Evolutionary conservation across 2,113 vertebrate genomes (phyloP).

Genomic region (Sylvilagus bachmani): DNA sequence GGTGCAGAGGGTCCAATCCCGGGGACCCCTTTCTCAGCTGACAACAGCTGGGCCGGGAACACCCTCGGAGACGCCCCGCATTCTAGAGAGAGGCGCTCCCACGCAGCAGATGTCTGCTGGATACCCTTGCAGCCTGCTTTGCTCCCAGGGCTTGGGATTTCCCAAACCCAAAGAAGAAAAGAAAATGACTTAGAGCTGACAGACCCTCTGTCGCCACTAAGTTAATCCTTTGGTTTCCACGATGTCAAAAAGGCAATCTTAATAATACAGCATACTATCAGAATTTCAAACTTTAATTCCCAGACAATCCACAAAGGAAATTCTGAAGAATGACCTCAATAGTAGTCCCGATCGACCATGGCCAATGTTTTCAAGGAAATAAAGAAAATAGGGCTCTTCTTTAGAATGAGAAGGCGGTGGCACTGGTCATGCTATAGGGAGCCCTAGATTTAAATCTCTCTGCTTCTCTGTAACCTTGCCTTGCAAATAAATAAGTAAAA

Average conservation of each 20-base stretch:
- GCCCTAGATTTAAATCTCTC: constrained; percentile 26
- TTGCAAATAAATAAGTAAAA: too few species aligned
- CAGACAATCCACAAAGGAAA: constrained; percentile 62
- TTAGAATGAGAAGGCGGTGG: background rate
- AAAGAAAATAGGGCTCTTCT: constrained; percentile 20
- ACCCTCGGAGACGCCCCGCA: constrained; percentile 2
- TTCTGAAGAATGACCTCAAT: constrained; percentile 69
- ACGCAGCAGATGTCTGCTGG: constrained; percentile 63
- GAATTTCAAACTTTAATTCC: constrained; percentile 74
- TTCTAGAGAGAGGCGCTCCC: constrained; percentile 55
- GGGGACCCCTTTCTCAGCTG: constrained; percentile 81
- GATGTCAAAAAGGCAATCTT: constrained; percentile 64
- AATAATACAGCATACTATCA: constrained; percentile 67
- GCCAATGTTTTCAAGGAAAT: constrained; percentile 55
- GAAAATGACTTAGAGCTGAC: constrained; percentile 58
- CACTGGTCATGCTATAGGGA: background rate
- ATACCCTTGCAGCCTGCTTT: constrained; percentile 48
- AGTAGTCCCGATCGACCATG: constrained; percentile 49
- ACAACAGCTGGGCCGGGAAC: constrained; percentile 83
- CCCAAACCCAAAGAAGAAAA: constrained; percentile 55
- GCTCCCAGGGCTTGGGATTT: constrained; percentile 72
- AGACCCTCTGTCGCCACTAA: constrained; percentile 73
- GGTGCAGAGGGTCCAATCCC: constrained; percentile 67
- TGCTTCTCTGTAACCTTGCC: too few species aligned
- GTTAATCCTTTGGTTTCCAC: constrained; percentile 66